phyloP scores from a whole-genome alignment of 92 coral and sea anemone species.

The Blastomussa wellsi region DNA sequence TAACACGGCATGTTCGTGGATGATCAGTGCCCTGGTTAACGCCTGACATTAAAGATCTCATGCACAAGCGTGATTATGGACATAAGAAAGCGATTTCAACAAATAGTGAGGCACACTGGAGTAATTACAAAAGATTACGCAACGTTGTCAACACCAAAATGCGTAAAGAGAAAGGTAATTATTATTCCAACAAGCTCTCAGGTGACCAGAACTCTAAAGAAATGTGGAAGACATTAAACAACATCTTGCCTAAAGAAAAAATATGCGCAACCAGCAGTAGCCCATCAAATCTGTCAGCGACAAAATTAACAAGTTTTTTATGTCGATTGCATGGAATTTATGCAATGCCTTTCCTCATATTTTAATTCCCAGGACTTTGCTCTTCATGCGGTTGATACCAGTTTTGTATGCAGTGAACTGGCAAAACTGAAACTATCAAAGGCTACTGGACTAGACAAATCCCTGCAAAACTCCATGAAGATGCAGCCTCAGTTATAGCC shows the following conservation, averaged over 20 bases:
- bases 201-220: constrained; percentile 50
- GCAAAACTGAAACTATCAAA: constrained; percentile 52
- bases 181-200: constrained; percentile 54
- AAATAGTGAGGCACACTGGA: constrained; percentile 11
- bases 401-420: constrained; percentile 56
- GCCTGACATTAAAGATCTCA: neutral
- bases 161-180: neutral
- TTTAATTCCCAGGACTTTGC: constrained; percentile 46
- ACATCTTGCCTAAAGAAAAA: constrained; percentile 40
- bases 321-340: constrained; percentile 59
- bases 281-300: constrained; percentile 34
- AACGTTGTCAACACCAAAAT: neutral
- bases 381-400: constrained; percentile 42
- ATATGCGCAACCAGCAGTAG: constrained; percentile 6
- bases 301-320: constrained; percentile 57
- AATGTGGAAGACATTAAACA: constrained; percentile 64
- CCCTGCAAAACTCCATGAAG: constrained; percentile 50
- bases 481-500: constrained; percentile 38
- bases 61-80: neutral
- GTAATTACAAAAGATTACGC: neutral
- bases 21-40: constrained; percentile 26
- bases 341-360: constrained; percentile 54
- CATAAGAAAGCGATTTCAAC: constrained; percentile 1
- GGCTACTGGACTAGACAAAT: constrained; percentile 64
- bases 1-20: constrained; percentile 4